These are phyloP conservation scores for Microtus richardsoni DNA, from an alignment of 2,113 vertebrate species.

Conservation along the genomic window DNA sequence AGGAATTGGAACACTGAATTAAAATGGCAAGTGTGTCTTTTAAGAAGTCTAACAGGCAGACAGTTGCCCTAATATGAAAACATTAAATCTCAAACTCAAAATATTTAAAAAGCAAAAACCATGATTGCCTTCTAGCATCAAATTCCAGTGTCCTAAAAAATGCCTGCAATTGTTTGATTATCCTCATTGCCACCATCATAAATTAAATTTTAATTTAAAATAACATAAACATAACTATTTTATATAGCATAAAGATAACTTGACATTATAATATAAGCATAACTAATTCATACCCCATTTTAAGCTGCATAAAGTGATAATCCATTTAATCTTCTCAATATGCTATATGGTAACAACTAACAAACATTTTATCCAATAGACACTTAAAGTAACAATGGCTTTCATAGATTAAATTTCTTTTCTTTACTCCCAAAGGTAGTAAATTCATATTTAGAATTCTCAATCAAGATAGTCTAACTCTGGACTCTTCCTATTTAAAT, in stretches of 20 bases:
- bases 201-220: neutral
- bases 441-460: slow-evolving; percentile 33
- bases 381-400: neutral
- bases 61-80: neutral
- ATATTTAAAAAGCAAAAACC: neutral
- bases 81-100: neutral
- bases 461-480: neutral
- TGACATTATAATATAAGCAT: no score
- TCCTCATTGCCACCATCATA: neutral
- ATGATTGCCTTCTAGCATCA: neutral
- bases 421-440: neutral
- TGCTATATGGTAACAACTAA: neutral
- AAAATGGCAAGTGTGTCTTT: slow-evolving; percentile 25
- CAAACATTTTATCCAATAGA: neutral
- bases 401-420: neutral
- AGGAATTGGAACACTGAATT: slow-evolving; percentile 33
- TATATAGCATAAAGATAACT: neutral
- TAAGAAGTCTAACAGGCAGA: slow-evolving; percentile 3
- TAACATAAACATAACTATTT: neutral
- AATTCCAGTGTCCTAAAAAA: neutral
- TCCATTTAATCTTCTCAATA: neutral
- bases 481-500: neutral
- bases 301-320: neutral
- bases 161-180: slow-evolving; percentile 28
- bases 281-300: neutral